These are phyloP conservation scores for Archips xylosteana DNA, from an alignment of 2,888 invertebrate genomes.

Conservation along the genomic window DNA sequence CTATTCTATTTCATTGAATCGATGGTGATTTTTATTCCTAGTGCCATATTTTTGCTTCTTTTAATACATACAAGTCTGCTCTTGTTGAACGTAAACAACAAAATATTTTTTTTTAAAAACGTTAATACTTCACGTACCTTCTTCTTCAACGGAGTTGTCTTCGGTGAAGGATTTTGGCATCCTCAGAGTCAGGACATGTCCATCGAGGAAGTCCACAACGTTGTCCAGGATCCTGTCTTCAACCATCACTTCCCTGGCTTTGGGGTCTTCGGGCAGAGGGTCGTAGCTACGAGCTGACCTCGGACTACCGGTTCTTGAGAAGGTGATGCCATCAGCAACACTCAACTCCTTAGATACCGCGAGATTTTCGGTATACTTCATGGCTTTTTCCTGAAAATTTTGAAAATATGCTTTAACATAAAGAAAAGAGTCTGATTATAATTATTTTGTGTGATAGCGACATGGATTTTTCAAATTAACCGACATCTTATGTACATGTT, in stretches of 20 bases:
- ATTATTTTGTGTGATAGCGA: not conserved
- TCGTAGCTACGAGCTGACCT: slow-evolving; percentile 78
- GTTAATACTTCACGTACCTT: slow-evolving; percentile 64
- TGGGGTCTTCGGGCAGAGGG: slow-evolving; percentile 74
- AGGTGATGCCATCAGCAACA: slow-evolving; percentile 73
- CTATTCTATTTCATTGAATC: too few species aligned
- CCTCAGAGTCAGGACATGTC: slow-evolving; percentile 74
- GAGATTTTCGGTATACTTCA: slow-evolving; percentile 78
- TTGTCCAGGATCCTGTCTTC: slow-evolving; percentile 81
- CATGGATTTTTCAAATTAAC: too few species aligned
- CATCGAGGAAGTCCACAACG: slow-evolving; percentile 77
- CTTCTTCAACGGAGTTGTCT: slow-evolving; percentile 77
- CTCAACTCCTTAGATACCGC: slow-evolving; percentile 75
- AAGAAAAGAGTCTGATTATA: not conserved
- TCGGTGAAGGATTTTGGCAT: slow-evolving; percentile 79
- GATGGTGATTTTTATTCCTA: too few species aligned
- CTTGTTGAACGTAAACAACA: not conserved
- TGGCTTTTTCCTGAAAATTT: slow-evolving; percentile 75
- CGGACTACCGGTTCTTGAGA: slow-evolving; percentile 74
- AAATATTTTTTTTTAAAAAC: not conserved
- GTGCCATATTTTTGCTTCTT: too few species aligned
- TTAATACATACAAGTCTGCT: not conserved
- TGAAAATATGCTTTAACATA: not conserved
- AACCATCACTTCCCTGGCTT: slow-evolving; percentile 71
- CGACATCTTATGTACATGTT: too few species aligned